Percentiles rank a stretch among this genome's conserved stretches.
Evolutionary conservation across 2,113 vertebrate genomes (phyloP).

Genomic region (Rhynchomys soricoides): DNA sequence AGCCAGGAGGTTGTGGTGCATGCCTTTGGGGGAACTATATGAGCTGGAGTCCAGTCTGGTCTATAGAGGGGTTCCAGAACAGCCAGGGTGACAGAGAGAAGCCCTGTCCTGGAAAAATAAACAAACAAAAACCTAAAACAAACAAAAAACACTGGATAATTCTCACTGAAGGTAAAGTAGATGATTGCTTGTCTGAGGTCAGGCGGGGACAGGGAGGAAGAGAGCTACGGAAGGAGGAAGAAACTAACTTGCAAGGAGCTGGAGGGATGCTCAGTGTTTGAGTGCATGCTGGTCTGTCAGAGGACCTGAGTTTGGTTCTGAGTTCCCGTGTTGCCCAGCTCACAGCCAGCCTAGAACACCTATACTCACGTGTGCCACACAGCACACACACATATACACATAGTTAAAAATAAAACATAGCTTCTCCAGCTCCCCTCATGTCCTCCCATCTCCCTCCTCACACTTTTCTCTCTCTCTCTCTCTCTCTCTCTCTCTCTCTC

Average conservation of each 20-base stretch:
- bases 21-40: not conserved
- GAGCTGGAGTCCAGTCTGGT: not conserved
- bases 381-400: not conserved
- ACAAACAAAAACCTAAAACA: too few species aligned
- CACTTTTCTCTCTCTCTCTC: too few species aligned
- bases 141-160: not conserved
- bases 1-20: rapidly evolving
- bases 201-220: not conserved
- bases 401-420: not conserved
- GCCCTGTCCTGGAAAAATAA: not conserved
- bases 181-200: not conserved
- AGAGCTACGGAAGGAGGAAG: not conserved
- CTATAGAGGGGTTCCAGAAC: not conserved
- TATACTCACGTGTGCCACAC: not conserved
- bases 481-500: too few species aligned
- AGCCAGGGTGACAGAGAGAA: not conserved
- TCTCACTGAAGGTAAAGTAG: not conserved
- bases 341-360: not conserved
- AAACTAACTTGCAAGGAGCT: not conserved
- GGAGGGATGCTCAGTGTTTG: not conserved
- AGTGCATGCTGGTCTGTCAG: not conserved
- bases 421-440: too few species aligned
- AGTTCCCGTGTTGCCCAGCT: not conserved
- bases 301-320: not conserved
- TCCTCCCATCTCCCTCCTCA: too few species aligned